Percentiles rank a stretch among this genome's conserved stretches.
These are phyloP conservation scores for Trididemnum miniatum DNA, from an alignment of 23 tunicate genomes.

Conservation along the genomic window DNA sequence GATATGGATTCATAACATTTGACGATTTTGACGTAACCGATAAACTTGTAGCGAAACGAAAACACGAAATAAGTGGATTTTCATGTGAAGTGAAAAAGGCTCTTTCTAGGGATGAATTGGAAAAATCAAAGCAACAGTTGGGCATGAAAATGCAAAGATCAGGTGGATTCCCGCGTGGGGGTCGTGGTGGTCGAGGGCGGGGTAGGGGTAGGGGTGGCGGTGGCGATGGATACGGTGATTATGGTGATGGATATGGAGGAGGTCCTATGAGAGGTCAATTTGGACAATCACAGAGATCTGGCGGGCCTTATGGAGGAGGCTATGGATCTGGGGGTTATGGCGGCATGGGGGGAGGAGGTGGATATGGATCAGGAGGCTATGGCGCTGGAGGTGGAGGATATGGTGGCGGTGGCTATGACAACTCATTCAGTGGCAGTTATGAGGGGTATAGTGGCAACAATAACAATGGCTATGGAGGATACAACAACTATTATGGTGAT, in stretches of 20 bases:
- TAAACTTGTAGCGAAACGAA: constrained; percentile 69
- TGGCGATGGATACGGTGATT: constrained; percentile 22
- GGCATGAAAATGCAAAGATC: constrained; percentile 4
- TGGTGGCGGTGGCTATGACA: background rate
- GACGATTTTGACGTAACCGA: constrained; percentile 81
- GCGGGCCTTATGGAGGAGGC: constrained; percentile 17
- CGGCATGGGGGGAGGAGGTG: constrained; percentile 29
- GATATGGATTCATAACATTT: constrained; percentile 69
- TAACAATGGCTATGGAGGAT: constrained; percentile 29
- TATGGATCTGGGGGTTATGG: constrained; percentile 33
- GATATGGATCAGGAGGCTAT: background rate
- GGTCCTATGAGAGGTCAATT: constrained; percentile 29
- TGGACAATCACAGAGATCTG: constrained; percentile 20
- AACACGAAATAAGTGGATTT: constrained; percentile 43
- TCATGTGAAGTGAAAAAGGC: constrained; percentile 84
- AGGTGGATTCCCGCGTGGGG: background rate
- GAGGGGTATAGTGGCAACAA: constrained; percentile 26
- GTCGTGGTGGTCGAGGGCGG: constrained; percentile 36
- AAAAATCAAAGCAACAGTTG: constrained; percentile 53
- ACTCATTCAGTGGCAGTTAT: background rate
- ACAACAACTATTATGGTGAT: background rate
- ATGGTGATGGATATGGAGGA: constrained; percentile 45
- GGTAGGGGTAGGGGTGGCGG: constrained; percentile 40
- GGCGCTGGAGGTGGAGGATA: constrained; percentile 32
- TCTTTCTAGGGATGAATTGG: constrained; percentile 80